Percentiles rank a stretch among this genome's conserved stretches.
These are phyloP conservation scores for Sceliomorpha sp. DNA, from an alignment of 2,888 invertebrate species.

Conservation along the genomic window DNA sequence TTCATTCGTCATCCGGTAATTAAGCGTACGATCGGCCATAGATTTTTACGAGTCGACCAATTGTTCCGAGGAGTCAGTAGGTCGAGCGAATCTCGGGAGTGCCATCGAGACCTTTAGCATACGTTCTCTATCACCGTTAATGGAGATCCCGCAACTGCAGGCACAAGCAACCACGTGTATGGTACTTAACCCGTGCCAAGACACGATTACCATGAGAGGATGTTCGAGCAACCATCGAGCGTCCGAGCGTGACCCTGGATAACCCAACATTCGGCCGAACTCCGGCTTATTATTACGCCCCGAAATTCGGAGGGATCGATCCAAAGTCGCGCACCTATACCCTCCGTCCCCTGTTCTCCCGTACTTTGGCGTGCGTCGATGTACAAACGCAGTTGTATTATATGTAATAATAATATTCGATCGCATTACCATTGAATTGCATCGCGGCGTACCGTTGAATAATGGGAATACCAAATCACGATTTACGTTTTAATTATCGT, in stretches of 20 bases:
- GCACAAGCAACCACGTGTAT: conserved; percentile 59
- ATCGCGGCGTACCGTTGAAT: too few relatives aligned
- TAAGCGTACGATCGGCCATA: conserved; percentile 18
- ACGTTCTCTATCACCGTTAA: conserved; percentile 70
- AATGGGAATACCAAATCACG: too few relatives aligned
- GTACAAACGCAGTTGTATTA: too few relatives aligned
- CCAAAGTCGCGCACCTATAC: conserved; percentile 32
- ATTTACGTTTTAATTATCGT: too few relatives aligned
- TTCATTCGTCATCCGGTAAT: conserved; percentile 40
- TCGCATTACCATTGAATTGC: too few relatives aligned
- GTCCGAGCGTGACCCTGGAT: conserved; percentile 61
- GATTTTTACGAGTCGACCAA: conserved; percentile 5
- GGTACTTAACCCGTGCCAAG: conserved; percentile 66
- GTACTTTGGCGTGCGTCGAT: too few relatives aligned
- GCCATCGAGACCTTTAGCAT: conserved; percentile 70
- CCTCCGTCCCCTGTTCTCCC: conserved; percentile 13
- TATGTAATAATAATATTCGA: too few relatives aligned
- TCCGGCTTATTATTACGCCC: conserved; percentile 61
- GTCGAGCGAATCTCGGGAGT: conserved; percentile 58
- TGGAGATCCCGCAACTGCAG: conserved; percentile 67
- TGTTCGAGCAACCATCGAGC: conserved; percentile 32
- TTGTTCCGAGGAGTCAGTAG: conserved; percentile 27
- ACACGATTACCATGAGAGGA: conserved; percentile 67
- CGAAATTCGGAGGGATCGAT: conserved; percentile 41
- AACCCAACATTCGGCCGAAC: conserved; percentile 61